Conservation (phyloP, 2,797 vertebrate genomes). For the Spondyliosoma cantharus region DNA sequence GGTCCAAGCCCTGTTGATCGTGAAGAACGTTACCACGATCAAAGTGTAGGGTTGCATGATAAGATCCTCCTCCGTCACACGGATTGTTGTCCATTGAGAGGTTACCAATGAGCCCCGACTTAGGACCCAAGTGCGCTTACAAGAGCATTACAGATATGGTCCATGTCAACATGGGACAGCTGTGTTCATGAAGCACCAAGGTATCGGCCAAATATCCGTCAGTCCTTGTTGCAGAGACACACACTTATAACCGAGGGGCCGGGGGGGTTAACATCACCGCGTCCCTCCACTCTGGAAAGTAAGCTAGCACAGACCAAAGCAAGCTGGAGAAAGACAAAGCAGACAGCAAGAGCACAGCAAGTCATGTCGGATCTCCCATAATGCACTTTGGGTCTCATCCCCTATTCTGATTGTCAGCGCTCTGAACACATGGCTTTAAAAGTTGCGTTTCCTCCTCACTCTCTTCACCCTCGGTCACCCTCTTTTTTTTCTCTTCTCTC, state of each 20-base stretch:
- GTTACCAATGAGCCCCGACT: slow-evolving; percentile 58
- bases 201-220: slow-evolving; percentile 66
- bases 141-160: slow-evolving; percentile 70
- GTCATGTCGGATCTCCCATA: slow-evolving; percentile 79
- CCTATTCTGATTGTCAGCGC: slow-evolving; percentile 86
- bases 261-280: slow-evolving; percentile 52
- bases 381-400: slow-evolving; percentile 79
- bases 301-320: slow-evolving; percentile 78
- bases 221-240: slow-evolving; percentile 70
- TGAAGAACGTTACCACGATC: slow-evolving; percentile 66
- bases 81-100: slow-evolving; percentile 59
- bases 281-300: slow-evolving; percentile 68
- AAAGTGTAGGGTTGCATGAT: slow-evolving; percentile 70
- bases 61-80: slow-evolving; percentile 45
- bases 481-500: slow-evolving; percentile 34
- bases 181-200: slow-evolving; percentile 79
- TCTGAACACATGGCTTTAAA: slow-evolving; percentile 86
- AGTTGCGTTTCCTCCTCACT: slow-evolving; percentile 62
- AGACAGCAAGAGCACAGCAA: slow-evolving; percentile 79
- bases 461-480: slow-evolving; percentile 54
- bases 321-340: slow-evolving; percentile 79
- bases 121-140: slow-evolving; percentile 51
- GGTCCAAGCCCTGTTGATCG: slow-evolving; percentile 71
- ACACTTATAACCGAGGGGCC: slow-evolving; percentile 66
- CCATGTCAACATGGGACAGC: slow-evolving; percentile 70